Conservation (phyloP, 1,140 invertebrate genomes). For the Drosophila lacteicornis region DNA sequence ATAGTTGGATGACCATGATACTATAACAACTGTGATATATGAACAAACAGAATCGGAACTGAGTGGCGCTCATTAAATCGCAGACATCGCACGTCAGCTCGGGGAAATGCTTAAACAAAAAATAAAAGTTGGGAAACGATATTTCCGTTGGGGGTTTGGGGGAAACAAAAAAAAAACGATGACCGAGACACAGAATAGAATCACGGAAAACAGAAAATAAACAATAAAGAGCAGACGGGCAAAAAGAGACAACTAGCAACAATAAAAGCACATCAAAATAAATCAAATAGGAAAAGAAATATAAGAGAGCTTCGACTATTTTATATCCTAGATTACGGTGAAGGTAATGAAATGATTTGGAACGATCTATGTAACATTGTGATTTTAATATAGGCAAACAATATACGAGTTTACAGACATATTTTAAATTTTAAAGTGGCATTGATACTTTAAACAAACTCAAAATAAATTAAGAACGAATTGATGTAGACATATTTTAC, state of each 20-base stretch:
- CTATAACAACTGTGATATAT: conserved; percentile 13
- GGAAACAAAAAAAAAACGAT: conserved; percentile 4
- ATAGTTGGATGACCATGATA: conserved; percentile 40
- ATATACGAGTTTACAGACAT: not conserved
- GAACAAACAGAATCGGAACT: conserved; percentile 52
- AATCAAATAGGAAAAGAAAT: conserved; percentile 12
- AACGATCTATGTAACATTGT: not conserved
- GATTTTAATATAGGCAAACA: not conserved
- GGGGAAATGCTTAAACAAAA: conserved; percentile 40
- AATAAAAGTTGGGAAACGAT: conserved; percentile 67
- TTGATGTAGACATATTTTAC: not conserved
- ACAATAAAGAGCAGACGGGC: conserved; percentile 59
- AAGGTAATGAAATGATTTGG: too few relatives aligned
- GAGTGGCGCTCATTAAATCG: conserved; percentile 55
- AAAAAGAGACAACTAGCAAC: conserved; percentile 37
- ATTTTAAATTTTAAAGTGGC: not conserved
- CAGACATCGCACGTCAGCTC: conserved; percentile 50
- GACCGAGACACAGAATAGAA: conserved; percentile 41
- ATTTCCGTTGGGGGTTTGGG: conserved; percentile 51
- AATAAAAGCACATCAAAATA: conserved; percentile 34
- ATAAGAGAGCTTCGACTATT: not conserved
- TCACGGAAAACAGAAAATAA: conserved; percentile 50
- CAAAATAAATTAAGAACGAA: not conserved
- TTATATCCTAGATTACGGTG: not conserved
- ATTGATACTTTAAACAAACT: not conserved